Evolutionary conservation across 2,888 invertebrate species (phyloP), one percentile per base, ranked within the genome.

Genomic region (Synergus japonicus): DNA sequence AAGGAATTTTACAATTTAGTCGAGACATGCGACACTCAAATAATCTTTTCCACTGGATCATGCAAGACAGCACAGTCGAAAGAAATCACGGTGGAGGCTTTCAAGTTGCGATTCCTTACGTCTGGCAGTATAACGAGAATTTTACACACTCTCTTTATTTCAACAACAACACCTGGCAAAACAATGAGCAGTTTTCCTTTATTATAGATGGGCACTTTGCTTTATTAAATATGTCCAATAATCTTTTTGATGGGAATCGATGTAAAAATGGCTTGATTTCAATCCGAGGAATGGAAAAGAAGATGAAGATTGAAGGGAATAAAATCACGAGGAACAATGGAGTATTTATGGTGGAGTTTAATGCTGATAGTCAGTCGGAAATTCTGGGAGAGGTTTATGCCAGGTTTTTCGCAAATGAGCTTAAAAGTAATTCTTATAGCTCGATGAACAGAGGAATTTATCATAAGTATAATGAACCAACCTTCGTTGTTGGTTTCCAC

Each of bases 201-300:
- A 93, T 95, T 0, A 94, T 99, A n/a, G 96, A 96, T 84, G 99
- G 99, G 0, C 99, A 99, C 92, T 99, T 97, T 91, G 96, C 98
- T 0, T 95, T 95, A 82, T 95, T 98, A 0, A 98, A 98, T 88
- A 95, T 99, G 49, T 96, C 97, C 0, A 95, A 95, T 78, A 98
- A 98, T 91, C 93, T 95, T 8, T 98, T 99, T 89, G 94, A 95
- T 1, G 96, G 96, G 79, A 99, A 99, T 89, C 93, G 93, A 54
- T 99, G 99, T 87, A 95, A 95, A 86, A 93, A 93, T 15, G 97
- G 98, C 0, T 92, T 98, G 46, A 93, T 98, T 15, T 94, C 96
- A 0, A 93, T 98, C 43, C 94, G 95, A 81, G 99, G 99, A 10
- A 99, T 99, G 98, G 99, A 99, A 92, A 99, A 99, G 92, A 96